Evolutionary conservation across 2,113 vertebrate genomes (phyloP), one percentile per base, ranked within the genome.

Genomic region (Suncus etruscus): DNA sequence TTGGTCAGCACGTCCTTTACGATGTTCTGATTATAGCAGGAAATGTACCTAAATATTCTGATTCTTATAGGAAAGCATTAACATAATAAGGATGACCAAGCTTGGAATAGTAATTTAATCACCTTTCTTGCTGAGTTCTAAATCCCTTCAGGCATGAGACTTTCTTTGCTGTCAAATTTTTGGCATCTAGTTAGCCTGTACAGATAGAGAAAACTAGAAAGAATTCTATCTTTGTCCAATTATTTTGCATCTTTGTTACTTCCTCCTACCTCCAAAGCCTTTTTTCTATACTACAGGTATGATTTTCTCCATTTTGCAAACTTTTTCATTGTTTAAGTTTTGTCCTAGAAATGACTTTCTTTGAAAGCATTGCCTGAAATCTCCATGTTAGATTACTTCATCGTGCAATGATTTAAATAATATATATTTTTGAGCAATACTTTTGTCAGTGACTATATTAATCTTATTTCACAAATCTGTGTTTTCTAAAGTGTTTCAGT

Each of bases 61-160:
- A 74, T 65, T 89, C 50, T 89, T 51, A 72, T 47, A n/a, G 69
- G 15, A 89, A 93, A 85, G 10, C 70, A 63, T 82, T 68, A 83
- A 25, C 11, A 48, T 68, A 27, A 15, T 24, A 77, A 89, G 75
- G 65, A n/a, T 87, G 80, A 69, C 27, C 29, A 3, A 87, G 29
- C 5, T 31, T 61, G 8, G 18, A 47, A 18, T 39, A 84, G 29
- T 79, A 16, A 32, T 4, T 27, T 89, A 2, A 77, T 88, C n/a
- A 80, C 1, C 78, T 81, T 93, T 84, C 74, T 89, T 58, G 9
- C 9, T 82, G 51, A 91, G 24, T 16, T 7, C 45, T 87, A 0
- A 51, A 16, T n/a, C 63, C 39, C 27, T 93, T 8, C 22, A 54
- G 32, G 9, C 39, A 39, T 83, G 14, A 89, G 79, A 70, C 89